Evolutionary conservation across 2,797 vertebrate genomes (phyloP).

Genomic region (Megalops cyprinoides): DNA sequence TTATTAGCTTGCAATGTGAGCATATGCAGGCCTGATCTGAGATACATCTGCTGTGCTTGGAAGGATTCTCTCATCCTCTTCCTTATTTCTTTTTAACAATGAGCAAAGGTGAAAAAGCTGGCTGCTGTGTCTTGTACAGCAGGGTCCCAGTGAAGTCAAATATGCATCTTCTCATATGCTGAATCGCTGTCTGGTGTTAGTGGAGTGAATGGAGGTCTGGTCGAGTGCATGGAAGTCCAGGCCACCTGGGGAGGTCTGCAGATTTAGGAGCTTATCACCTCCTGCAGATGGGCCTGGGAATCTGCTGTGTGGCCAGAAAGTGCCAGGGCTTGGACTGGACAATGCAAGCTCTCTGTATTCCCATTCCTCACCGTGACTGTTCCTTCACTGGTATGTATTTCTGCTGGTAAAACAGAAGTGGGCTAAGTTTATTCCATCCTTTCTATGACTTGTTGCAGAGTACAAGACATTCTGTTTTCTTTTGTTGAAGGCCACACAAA

Average conservation of each 20-base stretch:
- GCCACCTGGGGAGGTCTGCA: constrained; percentile 42
- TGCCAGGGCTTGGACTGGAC: constrained; percentile 40
- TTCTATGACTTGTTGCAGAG: neutral
- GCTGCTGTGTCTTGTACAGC: constrained; percentile 10
- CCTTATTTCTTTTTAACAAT: constrained; percentile 17
- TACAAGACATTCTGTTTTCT: neutral
- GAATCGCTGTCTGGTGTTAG: constrained; percentile 28
- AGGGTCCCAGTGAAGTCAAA: neutral
- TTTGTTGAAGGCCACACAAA: neutral
- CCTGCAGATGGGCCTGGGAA: constrained; percentile 51
- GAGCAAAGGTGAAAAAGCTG: neutral
- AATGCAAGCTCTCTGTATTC: constrained; percentile 34
- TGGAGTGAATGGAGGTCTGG: constrained; percentile 13
- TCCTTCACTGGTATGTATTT: neutral
- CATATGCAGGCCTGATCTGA: neutral
- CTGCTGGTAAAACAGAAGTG: neutral
- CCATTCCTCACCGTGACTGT: constrained; percentile 7
- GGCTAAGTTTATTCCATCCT: neutral
- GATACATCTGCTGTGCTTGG: constrained; percentile 12
- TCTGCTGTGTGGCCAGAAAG: constrained; percentile 51
- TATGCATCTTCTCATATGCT: constrained; percentile 13
- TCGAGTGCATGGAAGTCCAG: neutral
- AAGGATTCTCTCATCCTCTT: neutral
- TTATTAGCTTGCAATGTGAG: constrained; percentile 25
- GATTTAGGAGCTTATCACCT: constrained; percentile 55